Base-by-base conservation (phyloP, 2,888 invertebrate genomes). In the Drosophila siamana region DNA sequence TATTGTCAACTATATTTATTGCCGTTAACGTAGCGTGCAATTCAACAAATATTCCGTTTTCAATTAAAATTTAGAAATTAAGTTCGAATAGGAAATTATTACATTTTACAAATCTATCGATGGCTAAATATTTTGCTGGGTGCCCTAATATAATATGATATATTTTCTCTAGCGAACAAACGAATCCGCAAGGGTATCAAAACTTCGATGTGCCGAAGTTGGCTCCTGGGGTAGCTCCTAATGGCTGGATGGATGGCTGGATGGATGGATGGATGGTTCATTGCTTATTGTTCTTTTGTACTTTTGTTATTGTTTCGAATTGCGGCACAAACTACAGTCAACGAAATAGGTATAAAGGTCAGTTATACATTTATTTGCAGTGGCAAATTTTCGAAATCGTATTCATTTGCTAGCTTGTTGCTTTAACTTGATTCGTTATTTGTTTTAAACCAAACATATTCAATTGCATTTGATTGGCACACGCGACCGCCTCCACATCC, bases 311-410 rank as follows among this genome's bases (percentile, higher is more conserved):
- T 64, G 38, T 50, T 51, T 68, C 72, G 68, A 73, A 80, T 76
- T 80, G 77, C 89, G 90, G 91, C 90, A 90, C 89, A 90, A 90
- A 90, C 90, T 90, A 90, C 91, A 90, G 90, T 90, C 90, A 89
- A 89, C 90, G 90, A 90, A 90, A 90, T 86, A 87, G 90, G 90
- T 90, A 90, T 90, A 91, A 90, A 90, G 91, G 91, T 90, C 88
- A 87, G 88, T 74, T 74, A 47, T 46, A 56, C 40, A 40, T 15
- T 61, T 69, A 59, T 65, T 36, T 66, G 47, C 60, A 26, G 16
- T 54, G 36, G 61, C 67, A 60, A 52, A 43, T 61, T 52, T 19
- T 48, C 50, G 41, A 50, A 33, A 41, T 65, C 40, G 43, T 44
- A 24, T 56, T 38, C 50, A 54, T 26, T n/a, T 65, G 16, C 46